Base-by-base conservation (phyloP, 2,797 vertebrate species). In the Catharus ustulatus region DNA sequence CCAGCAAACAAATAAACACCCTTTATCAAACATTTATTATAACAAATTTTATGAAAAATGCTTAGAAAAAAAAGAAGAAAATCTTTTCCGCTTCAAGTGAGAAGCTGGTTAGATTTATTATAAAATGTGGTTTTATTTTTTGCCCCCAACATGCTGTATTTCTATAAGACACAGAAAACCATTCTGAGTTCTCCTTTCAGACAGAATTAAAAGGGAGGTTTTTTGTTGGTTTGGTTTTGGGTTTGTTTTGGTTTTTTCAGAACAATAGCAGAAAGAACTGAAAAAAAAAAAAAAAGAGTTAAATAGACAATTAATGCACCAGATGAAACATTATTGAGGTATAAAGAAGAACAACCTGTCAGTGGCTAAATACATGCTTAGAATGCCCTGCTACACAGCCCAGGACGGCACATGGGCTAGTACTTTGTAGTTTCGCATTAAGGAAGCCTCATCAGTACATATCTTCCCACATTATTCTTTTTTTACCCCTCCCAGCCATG, bases 381-480 rank as follows among this genome's bases (percentile, higher is more conserved):
- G 43, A 58, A 66, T 32, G 48, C 5, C 14, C n/a, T 40, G 15
- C 30, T 46, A 15, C 4, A 30, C 4, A 76, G 9, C 14, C 23
- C 32, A 58, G 36, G 29, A 45, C 8, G 88, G 13, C 46, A 57
- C 0, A 1, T 34, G 34, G 38, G 38, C 38, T 38, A 38, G 8
- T 38, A 11, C 38, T 38, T 38, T 10, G 12, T 14, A 67, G 8
- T 14, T 57, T 30, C 66, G 51, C 1, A 0, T 58, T 42, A 84
- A 86, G 15, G 5, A 86, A 83, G 3, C 4, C 48, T 91, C 0
- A 0, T 46, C 14, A 76, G 36, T n/a, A 58, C 8, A 5, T 20
- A 30, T 66, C 71, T 92, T 62, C 36, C 45, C n/a, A 43, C 16
- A 30, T 4, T n/a, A 24, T 27, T 45, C 9, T 45, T 59, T 76